A percentile compares a stretch with the other conserved stretches of the same genome.
Conservation (phyloP, 2,113 vertebrate species). For the Pseudorasbora parva region DNA sequence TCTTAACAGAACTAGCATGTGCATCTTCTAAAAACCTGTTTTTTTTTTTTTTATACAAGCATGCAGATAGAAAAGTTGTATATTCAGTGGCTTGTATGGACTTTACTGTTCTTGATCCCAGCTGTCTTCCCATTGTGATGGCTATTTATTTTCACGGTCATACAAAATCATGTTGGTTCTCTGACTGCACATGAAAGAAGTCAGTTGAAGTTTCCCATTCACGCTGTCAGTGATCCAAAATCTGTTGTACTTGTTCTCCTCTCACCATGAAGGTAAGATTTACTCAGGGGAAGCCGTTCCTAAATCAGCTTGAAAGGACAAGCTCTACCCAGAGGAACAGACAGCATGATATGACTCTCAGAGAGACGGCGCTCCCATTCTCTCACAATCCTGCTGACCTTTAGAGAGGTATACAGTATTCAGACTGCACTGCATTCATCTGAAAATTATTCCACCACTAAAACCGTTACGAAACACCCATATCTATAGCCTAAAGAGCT, state of each 20-base stretch:
- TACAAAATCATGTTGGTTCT: not conserved
- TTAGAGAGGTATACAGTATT: constrained; percentile 38
- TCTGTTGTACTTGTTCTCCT: constrained; percentile 22
- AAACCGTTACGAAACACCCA: not conserved
- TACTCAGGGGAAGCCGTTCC: constrained; percentile 21
- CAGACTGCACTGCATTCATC: constrained; percentile 38
- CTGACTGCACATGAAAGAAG: constrained; percentile 1
- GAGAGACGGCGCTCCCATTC: not conserved
- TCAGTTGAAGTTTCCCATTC: not conserved
- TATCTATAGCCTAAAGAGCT: not conserved
- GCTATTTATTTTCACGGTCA: constrained; percentile 15
- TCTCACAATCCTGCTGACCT: constrained; percentile 32
- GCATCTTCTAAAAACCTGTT: not conserved
- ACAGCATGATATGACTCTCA: constrained; percentile 27
- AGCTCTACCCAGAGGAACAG: constrained; percentile 24
- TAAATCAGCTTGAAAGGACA: constrained; percentile 42
- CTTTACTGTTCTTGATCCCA: not conserved
- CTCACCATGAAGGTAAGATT: constrained; percentile 26
- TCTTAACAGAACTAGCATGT: not conserved
- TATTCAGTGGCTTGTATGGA: not conserved
- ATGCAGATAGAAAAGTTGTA: not conserved
- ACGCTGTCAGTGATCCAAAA: constrained; percentile 9
- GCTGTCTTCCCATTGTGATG: not conserved
- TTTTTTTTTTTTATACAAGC: not conserved
- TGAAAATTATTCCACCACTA: constrained; percentile 12